Base-by-base conservation (phyloP, 2,113 vertebrate genomes). In the Pluvialis apricaria region DNA sequence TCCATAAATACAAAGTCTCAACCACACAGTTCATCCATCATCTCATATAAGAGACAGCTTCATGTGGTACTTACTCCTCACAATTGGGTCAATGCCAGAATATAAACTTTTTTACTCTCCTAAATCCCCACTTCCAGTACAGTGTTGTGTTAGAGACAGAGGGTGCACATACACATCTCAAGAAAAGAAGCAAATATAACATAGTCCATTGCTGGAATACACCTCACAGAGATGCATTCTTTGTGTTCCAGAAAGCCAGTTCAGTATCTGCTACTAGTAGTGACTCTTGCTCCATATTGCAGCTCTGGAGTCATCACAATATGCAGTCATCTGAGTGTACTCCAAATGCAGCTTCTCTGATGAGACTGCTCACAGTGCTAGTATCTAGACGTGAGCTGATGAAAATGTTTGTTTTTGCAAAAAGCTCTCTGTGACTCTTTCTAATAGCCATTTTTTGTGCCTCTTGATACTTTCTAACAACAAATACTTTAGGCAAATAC, bases 141-240 rank as follows among this genome's bases (percentile, higher is more conserved):
- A 57, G 71, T 31, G 15, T 14, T 58, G 15, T 13, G 4, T 32
- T 51, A 51, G 36, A 58, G 32, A 28, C 5, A 34, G 9, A 20
- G 45, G 1, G 12, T 7, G 6, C 13, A 28, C 8, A 60, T 26
- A n/a, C 0, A 4, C 10, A 38, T 14, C 21, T 72, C 47, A 69
- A 49, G 25, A 71, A 81, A 84, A 73, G 32, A 61, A 66, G 49
- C 5, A 89, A 81, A 78, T 55, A 61, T 9, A 58, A 31, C 2
- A 2, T 10, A 68, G 15, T 25, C 29, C n/a, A 32, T 28, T 69
- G 14, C n/a, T 83, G n/a, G 40, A 89, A 86, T 38, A n/a, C 17
- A 70, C 34, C 40, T 65, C 47, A 36, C 25, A 68, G 29, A 89
- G 28, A 29, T 24, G 18, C 2, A 6, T 31, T 45, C 19, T 29